Conservation (phyloP, 2,797 vertebrate genomes). For the Protonibea diacanthus region DNA sequence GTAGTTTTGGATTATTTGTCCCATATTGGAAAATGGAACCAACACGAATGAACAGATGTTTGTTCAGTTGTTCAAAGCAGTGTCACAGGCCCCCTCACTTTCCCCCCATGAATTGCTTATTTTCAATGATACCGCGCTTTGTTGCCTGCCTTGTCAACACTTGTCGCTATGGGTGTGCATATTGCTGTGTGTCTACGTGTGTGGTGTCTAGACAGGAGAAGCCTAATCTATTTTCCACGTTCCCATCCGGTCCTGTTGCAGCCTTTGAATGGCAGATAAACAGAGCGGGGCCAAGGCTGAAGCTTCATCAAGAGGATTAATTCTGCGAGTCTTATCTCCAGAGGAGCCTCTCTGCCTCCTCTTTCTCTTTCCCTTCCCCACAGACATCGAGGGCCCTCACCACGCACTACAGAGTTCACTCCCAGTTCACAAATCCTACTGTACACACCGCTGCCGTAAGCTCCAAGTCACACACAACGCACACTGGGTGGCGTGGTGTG, state of each 20-base stretch:
- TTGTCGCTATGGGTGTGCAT: slow-evolving; percentile 49
- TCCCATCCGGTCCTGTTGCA: slow-evolving; percentile 75
- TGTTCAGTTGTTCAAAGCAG: not conserved
- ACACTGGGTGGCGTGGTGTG: not conserved
- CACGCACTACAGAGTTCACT: slow-evolving; percentile 60
- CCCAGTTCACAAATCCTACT: slow-evolving; percentile 58
- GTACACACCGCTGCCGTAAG: slow-evolving; percentile 48
- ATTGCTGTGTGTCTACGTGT: slow-evolving; percentile 35
- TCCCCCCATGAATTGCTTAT: slow-evolving; percentile 45
- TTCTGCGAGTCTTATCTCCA: slow-evolving; percentile 78
- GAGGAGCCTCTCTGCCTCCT: slow-evolving; percentile 76
- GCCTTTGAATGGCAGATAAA: slow-evolving; percentile 82
- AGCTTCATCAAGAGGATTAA: slow-evolving; percentile 83
- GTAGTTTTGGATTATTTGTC: not conserved
- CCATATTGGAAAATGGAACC: not conserved
- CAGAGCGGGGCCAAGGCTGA: slow-evolving; percentile 75
- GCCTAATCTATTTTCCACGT: slow-evolving; percentile 79
- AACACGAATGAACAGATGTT: not conserved
- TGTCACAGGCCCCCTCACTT: not conserved
- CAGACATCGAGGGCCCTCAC: slow-evolving; percentile 62
- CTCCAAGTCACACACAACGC: slow-evolving; percentile 29
- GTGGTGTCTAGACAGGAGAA: slow-evolving; percentile 72
- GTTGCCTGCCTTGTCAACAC: slow-evolving; percentile 68
- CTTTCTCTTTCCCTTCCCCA: slow-evolving; percentile 58
- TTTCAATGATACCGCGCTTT: slow-evolving; percentile 54